phyloP scores from a whole-genome alignment of 2,888 invertebrate species.

The Mimas tiliae region DNA sequence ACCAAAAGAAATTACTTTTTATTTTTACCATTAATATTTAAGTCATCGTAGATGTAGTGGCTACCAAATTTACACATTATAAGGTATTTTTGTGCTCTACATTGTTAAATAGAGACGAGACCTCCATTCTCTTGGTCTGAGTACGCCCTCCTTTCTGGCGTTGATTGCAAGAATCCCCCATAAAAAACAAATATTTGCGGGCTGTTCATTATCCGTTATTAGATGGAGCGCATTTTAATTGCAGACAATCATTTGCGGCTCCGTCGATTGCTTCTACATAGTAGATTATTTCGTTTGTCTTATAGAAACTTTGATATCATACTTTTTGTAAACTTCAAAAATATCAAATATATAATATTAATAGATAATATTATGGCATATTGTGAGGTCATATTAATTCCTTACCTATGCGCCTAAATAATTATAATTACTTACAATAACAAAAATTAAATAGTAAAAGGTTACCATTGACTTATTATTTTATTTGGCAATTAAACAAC shows the following conservation, averaged over 20 bases:
- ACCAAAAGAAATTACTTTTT: neutral
- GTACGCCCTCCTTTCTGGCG: conserved; percentile 47
- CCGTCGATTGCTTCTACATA: conserved; percentile 13
- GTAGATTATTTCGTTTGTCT: neutral
- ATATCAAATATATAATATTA: too few relatives aligned
- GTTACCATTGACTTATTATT: too few relatives aligned
- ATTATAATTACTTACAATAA: too few relatives aligned
- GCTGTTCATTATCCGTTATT: conserved; percentile 80
- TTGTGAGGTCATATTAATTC: too few relatives aligned
- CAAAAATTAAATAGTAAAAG: too few relatives aligned
- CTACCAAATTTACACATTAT: neutral
- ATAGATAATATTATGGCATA: too few relatives aligned
- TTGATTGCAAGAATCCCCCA: conserved; percentile 71
- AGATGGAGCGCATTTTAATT: conserved; percentile 70
- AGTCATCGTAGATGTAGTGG: neutral
- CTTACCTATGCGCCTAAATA: too few relatives aligned
- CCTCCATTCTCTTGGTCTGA: conserved; percentile 19
- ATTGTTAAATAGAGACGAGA: neutral
- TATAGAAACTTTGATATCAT: too few relatives aligned
- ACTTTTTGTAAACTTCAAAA: too few relatives aligned
- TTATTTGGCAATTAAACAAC: neutral
- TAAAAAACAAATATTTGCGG: conserved; percentile 82
- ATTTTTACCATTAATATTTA: too few relatives aligned
- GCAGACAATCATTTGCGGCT: conserved; percentile 42
- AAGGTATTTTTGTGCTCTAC: neutral